Conservation (phyloP, 92 coral and sea anemone species). For the Phenganax subtilis region DNA sequence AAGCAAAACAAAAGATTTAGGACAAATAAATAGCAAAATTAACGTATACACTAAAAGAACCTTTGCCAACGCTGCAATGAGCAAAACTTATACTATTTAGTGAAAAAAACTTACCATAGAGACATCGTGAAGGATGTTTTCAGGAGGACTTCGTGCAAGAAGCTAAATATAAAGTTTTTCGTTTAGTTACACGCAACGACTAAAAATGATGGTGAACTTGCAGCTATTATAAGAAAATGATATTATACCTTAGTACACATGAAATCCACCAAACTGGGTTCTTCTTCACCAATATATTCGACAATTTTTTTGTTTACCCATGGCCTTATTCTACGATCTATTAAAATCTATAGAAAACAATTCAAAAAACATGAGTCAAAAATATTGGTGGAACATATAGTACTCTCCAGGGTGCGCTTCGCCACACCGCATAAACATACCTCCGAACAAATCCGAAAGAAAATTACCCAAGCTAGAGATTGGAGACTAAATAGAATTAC, state of each 20-base stretch:
- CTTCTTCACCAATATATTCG: constrained; percentile 98
- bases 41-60: too few relatives aligned
- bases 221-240: too few relatives aligned
- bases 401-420: background rate
- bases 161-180: constrained; percentile 47
- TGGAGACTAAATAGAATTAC: background rate
- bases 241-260: constrained; percentile 84
- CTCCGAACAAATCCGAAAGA: constrained; percentile 13
- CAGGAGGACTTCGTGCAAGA: constrained; percentile 84
- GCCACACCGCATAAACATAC: background rate
- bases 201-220: too few relatives aligned
- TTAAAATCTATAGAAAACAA: constrained; percentile 64
- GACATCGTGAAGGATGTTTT: constrained; percentile 89
- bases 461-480: background rate
- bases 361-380: constrained; percentile 12
- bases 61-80: background rate
- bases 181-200: too few relatives aligned
- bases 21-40: too few relatives aligned
- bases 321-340: constrained; percentile 98
- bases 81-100: background rate
- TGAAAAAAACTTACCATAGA: constrained; percentile 74
- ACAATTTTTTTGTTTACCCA: constrained; percentile 98
- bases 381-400: constrained; percentile 8
- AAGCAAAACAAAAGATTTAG: too few relatives aligned
- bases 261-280: constrained; percentile 88